A percentile compares a stretch with the other conserved stretches of the same genome.
Evolutionary conservation across 2,888 invertebrate genomes (phyloP).

Genomic region (Microplitis manilae): DNA sequence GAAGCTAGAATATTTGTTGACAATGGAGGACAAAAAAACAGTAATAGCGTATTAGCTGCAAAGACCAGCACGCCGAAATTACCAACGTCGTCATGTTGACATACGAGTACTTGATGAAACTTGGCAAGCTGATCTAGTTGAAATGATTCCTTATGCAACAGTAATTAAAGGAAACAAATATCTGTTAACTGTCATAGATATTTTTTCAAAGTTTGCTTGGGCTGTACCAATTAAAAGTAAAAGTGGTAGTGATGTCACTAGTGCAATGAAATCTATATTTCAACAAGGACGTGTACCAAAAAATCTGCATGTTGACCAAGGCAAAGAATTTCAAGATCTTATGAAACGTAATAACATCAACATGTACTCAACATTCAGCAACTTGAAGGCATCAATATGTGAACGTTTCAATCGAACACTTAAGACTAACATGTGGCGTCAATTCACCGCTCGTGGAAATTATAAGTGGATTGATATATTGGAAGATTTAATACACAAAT

Average conservation of each 20-base stretch:
- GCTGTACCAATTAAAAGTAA: conserved; percentile 63
- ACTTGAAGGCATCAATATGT: conserved; percentile 57
- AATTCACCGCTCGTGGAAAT: conserved; percentile 41
- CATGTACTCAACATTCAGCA: conserved; percentile 48
- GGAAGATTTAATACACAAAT: no score
- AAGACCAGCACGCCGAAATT: no score
- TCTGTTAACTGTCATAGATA: conserved; percentile 66
- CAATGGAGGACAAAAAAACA: no score
- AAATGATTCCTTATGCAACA: conserved; percentile 49
- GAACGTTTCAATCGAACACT: conserved; percentile 56
- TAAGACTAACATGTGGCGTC: conserved; percentile 46
- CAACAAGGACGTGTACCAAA: conserved; percentile 40
- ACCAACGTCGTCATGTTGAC: no score
- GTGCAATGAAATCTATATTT: conserved; percentile 36
- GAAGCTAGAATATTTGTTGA: no score
- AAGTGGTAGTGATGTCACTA: conserved; percentile 54
- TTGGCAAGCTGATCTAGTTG: no score
- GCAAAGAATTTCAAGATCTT: conserved; percentile 44
- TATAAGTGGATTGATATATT: conserved; percentile 45
- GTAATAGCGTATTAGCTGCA: no score
- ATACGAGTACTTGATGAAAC: no score
- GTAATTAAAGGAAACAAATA: conserved; percentile 62
- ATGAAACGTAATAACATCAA: conserved; percentile 42
- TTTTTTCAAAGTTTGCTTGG: conserved; percentile 68
- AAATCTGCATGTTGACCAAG: conserved; percentile 51